A percentile compares a stretch with the other conserved stretches of the same genome.
These are phyloP conservation scores for Hirundo rustica DNA, from an alignment of 2,797 vertebrate genomes.

Conservation along the genomic window DNA sequence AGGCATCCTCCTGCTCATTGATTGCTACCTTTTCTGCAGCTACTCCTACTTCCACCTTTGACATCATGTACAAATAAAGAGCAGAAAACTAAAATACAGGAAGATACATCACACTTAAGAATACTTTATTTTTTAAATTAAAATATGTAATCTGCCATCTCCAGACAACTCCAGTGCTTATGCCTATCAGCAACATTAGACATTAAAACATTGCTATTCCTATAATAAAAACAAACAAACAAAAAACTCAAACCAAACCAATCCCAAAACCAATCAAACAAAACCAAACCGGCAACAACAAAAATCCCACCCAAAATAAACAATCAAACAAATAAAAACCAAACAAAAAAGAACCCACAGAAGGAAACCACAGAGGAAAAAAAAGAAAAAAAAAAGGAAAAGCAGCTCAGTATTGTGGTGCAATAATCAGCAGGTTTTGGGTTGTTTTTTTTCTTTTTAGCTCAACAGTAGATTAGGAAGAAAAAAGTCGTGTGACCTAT, in stretches of 20 bases:
- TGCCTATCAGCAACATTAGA: neutral
- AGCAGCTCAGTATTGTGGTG: neutral
- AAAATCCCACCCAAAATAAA: neutral
- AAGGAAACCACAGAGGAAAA: no score
- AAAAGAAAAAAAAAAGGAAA: no score
- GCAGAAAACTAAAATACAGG: neutral
- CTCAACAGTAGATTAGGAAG: neutral
- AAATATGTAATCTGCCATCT: neutral
- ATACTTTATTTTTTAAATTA: neutral
- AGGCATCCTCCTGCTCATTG: neutral
- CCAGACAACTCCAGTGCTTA: neutral
- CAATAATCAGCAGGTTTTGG: neutral
- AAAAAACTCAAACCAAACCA: neutral
- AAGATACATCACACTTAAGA: neutral
- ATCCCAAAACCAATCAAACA: neutral
- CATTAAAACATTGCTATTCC: neutral
- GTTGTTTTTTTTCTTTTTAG: neutral
- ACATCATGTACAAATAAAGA: neutral
- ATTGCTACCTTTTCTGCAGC: neutral
- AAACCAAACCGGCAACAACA: neutral
- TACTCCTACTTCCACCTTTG: neutral
- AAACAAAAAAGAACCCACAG: neutral
- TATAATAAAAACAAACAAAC: neutral
- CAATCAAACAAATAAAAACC: neutral
- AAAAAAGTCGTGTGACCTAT: neutral